These are phyloP conservation scores for Istiophorus platypterus DNA, from an alignment of 2,113 vertebrate species.

Conservation along the genomic window DNA sequence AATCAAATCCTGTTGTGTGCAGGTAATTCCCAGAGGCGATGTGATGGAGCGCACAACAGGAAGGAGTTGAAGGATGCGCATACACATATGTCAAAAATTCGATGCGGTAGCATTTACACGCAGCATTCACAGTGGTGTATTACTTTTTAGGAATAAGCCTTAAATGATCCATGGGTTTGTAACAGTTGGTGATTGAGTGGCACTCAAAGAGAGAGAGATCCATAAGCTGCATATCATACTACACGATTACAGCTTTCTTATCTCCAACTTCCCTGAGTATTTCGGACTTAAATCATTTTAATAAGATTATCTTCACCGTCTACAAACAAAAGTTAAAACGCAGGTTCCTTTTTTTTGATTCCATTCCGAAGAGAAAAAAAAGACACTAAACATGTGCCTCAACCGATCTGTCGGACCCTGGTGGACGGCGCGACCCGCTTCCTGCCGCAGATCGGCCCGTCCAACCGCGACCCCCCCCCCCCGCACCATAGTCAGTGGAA, in stretches of 20 bases:
- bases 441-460: slow-evolving; percentile 7
- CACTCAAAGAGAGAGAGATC: neutral
- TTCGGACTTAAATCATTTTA: neutral
- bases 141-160: neutral
- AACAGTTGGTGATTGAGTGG: neutral
- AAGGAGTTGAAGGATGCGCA: neutral
- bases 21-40: neutral
- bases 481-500: slow-evolving; percentile 46
- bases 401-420: neutral
- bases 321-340: slow-evolving; percentile 6
- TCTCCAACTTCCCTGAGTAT: neutral
- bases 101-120: neutral
- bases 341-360: neutral
- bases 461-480: slow-evolving; percentile 16
- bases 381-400: neutral
- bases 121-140: neutral
- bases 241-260: neutral
- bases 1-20: neutral
- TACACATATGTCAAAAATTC: neutral
- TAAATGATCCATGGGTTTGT: neutral
- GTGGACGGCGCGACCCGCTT: slow-evolving; percentile 18
- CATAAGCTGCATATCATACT: neutral
- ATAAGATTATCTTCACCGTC: neutral
- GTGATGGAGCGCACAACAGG: neutral
- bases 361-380: slow-evolving; percentile 23